phyloP scores from a whole-genome alignment of 2,113 vertebrate genomes.

The Accipiter virgatus region DNA sequence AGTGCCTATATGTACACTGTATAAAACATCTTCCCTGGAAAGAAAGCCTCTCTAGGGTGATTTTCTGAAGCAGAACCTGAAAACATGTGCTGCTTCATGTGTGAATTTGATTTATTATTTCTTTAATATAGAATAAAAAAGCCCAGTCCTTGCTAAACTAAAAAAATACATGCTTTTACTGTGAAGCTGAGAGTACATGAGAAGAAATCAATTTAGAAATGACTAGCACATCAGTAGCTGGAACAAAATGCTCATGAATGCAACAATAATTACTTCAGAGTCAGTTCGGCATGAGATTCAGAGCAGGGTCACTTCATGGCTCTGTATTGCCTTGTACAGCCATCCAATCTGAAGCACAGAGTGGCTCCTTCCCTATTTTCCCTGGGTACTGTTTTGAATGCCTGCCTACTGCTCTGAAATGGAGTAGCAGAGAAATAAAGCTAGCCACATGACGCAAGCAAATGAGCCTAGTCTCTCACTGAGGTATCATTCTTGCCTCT shows the following conservation, averaged over 20 bases:
- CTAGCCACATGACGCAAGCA: accelerated
- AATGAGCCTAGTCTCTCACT: background rate
- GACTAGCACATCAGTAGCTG: background rate
- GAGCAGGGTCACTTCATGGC: background rate
- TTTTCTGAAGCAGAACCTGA: background rate
- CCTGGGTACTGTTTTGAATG: background rate
- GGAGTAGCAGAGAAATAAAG: background rate
- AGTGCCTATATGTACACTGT: background rate
- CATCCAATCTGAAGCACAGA: background rate
- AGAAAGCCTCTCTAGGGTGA: background rate
- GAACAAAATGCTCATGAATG: background rate
- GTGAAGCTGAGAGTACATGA: background rate
- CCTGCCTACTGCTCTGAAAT: background rate
- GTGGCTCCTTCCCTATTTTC: background rate
- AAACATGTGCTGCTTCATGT: background rate
- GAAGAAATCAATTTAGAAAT: background rate
- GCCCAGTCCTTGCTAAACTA: background rate
- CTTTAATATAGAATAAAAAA: background rate
- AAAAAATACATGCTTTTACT: background rate
- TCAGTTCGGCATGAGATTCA: background rate
- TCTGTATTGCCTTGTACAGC: background rate
- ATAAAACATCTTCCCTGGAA: background rate
- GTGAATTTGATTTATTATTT: background rate
- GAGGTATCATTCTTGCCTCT: background rate
- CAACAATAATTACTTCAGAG: background rate